Evolutionary conservation across 2,797 vertebrate species (phyloP).

Genomic region (Enteromius anoplus): DNA sequence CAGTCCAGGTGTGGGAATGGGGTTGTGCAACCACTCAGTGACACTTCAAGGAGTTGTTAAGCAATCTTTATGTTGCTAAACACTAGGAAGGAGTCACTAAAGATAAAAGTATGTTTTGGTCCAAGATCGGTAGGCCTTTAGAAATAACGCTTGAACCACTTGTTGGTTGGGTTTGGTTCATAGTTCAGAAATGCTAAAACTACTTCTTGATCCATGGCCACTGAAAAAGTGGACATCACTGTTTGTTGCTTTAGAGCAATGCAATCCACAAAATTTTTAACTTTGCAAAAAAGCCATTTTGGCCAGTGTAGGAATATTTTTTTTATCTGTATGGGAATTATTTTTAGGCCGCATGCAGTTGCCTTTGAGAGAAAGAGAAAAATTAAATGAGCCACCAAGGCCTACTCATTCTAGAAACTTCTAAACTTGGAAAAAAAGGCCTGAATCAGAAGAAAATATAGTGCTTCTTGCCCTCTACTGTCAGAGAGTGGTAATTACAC

Average conservation of each 20-base stretch:
- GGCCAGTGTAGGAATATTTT: not conserved
- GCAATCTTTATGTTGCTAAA: not conserved
- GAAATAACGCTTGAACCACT: not conserved
- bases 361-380: not conserved
- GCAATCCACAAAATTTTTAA: too few species aligned
- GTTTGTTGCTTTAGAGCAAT: not conserved
- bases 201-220: not conserved
- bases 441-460: not conserved
- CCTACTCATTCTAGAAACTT: conserved; percentile 43
- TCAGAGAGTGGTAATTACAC: not conserved
- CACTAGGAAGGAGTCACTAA: not conserved
- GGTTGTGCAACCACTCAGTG: not conserved
- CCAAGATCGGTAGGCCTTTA: not conserved
- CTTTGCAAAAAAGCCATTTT: not conserved
- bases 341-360: not conserved
- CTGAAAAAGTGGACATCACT: not conserved
- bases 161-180: not conserved
- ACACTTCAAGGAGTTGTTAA: not conserved
- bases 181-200: not conserved
- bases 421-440: not conserved
- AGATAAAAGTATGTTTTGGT: not conserved
- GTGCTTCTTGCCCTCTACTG: not conserved
- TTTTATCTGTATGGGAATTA: not conserved
- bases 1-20: not conserved
- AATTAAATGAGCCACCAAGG: conserved; percentile 12